These are phyloP conservation scores for Halocynthia roretzi DNA, from an alignment of 23 tunicate species.

Conservation along the genomic window DNA sequence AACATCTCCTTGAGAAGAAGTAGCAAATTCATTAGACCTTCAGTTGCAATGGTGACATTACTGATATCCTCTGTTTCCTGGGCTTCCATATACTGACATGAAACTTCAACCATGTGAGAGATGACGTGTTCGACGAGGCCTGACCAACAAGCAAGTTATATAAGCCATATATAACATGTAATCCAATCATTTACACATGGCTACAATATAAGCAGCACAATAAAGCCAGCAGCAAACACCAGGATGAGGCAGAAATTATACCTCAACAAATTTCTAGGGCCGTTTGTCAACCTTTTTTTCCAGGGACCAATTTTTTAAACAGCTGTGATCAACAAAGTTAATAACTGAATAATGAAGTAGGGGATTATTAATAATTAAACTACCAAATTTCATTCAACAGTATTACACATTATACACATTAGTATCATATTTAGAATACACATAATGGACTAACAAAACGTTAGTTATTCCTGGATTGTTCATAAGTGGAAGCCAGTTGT, in stretches of 20 bases:
- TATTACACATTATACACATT: too few species aligned
- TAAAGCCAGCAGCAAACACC: neutral
- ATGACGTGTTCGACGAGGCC: conserved; percentile 41
- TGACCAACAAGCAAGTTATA: conserved; percentile 7
- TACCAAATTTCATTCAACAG: too few species aligned
- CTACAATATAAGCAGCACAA: neutral
- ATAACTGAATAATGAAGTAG: too few species aligned
- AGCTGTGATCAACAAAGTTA: neutral
- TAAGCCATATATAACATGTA: neutral
- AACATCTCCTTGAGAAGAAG: conserved; percentile 57
- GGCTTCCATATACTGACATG: conserved; percentile 29
- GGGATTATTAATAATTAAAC: too few species aligned
- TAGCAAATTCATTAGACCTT: conserved; percentile 37
- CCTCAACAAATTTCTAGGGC: neutral
- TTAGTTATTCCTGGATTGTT: too few species aligned
- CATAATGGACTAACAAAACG: too few species aligned
- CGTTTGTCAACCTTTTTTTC: neutral
- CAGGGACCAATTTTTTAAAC: neutral
- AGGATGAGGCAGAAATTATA: neutral
- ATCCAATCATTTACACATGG: neutral
- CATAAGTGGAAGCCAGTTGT: too few species aligned
- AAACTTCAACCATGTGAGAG: conserved; percentile 44
- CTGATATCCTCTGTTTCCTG: conserved; percentile 1
- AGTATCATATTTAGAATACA: too few species aligned
- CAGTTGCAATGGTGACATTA: conserved; percentile 16